Conservation (phyloP, 2,797 vertebrate genomes). For the Urophycis tenuis region DNA sequence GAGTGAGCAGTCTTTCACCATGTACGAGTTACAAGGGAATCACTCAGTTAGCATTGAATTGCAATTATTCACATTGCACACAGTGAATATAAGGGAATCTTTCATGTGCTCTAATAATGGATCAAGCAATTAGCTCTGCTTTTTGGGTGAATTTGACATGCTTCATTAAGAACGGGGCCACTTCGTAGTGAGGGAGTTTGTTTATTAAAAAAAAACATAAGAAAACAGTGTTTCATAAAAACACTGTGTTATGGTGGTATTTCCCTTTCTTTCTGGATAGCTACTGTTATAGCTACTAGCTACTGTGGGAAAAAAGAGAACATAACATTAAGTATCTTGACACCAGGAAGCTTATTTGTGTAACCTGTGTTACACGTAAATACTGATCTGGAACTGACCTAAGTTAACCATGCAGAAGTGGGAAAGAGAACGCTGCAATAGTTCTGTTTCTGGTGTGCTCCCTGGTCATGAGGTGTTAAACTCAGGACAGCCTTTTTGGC, state of each 20-base stretch:
- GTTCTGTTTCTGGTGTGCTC: neutral
- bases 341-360: neutral
- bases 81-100: slow-evolving; percentile 34
- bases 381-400: slow-evolving; percentile 19
- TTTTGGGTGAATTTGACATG: slow-evolving; percentile 28
- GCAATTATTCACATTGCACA: slow-evolving; percentile 39
- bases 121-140: slow-evolving; percentile 36
- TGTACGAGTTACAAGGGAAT: neutral
- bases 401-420: neutral
- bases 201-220: neutral
- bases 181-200: too few relatives aligned
- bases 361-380: slow-evolving; percentile 4
- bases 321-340: neutral
- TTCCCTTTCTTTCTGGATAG: neutral
- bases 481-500: neutral
- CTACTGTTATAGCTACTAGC: too few relatives aligned
- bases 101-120: slow-evolving; percentile 30
- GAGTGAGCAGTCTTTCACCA: neutral
- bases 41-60: slow-evolving; percentile 19
- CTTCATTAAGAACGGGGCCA: slow-evolving; percentile 23
- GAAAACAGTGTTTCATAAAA: neutral
- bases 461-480: neutral
- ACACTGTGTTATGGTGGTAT: neutral
- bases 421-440: neutral
- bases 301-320: neutral